phyloP scores from a whole-genome alignment of 2,113 vertebrate genomes.

The Trogon melanurus region DNA sequence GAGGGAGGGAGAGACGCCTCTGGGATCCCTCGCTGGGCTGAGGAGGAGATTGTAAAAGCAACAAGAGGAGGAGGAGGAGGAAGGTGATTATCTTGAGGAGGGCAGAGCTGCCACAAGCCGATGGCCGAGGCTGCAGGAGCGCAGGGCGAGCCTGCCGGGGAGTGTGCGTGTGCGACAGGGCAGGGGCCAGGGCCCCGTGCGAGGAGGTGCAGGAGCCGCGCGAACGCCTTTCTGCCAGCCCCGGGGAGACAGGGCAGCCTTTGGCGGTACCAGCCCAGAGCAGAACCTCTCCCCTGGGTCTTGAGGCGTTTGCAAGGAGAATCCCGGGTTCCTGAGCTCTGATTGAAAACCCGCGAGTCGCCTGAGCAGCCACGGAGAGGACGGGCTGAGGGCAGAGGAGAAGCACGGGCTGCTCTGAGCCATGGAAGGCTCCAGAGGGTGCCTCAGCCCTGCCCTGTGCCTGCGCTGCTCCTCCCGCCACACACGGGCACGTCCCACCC shows the following conservation, averaged over 20 bases:
- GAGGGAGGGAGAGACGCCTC: neutral
- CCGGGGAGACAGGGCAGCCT: neutral
- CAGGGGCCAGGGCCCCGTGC: neutral
- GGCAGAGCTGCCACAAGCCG: neutral
- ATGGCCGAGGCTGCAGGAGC: neutral
- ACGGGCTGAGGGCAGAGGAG: neutral
- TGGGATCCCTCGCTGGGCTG: neutral
- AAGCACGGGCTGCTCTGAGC: neutral
- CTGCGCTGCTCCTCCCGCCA: neutral
- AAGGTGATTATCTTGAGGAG: neutral
- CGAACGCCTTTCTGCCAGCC: neutral
- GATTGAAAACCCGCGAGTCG: neutral
- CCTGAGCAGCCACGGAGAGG: neutral
- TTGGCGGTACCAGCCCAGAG: neutral
- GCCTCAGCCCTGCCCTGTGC: neutral
- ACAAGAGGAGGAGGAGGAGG: neutral
- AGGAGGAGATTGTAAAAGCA: conserved; percentile 47
- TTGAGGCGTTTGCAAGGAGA: neutral
- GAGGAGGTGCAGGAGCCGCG: neutral
- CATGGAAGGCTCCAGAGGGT: neutral
- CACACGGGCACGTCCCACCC: neutral
- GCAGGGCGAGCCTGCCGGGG: neutral
- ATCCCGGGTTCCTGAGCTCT: conserved; percentile 31
- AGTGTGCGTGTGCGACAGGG: conserved; percentile 63
- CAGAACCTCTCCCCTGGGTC: neutral